These are phyloP conservation scores for Novumbra hubbsi DNA, from an alignment of 2,797 vertebrate genomes.

Conservation along the genomic window DNA sequence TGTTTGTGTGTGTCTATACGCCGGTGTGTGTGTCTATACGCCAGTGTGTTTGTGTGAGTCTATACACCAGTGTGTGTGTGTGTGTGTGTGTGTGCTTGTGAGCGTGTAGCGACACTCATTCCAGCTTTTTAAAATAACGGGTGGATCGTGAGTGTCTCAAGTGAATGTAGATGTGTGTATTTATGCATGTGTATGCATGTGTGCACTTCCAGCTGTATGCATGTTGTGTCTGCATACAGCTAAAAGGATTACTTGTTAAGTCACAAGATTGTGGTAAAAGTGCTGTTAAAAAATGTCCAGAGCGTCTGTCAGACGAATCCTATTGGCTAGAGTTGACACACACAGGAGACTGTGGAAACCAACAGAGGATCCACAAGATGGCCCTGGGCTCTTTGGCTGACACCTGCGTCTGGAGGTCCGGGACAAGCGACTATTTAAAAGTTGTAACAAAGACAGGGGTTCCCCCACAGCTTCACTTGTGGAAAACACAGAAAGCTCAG, in stretches of 20 bases:
- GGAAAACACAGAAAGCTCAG: background rate
- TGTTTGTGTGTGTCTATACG: too few relatives aligned
- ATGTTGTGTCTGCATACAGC: too few relatives aligned
- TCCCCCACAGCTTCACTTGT: background rate
- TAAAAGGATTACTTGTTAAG: background rate
- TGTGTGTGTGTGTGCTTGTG: too few relatives aligned
- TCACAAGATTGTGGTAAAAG: constrained; percentile 24
- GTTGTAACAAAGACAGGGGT: background rate
- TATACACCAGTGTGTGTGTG: too few relatives aligned
- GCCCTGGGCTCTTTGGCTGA: background rate
- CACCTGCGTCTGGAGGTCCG: background rate
- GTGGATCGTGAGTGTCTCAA: too few relatives aligned
- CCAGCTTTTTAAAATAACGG: too few relatives aligned
- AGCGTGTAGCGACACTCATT: too few relatives aligned
- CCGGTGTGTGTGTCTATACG: too few relatives aligned
- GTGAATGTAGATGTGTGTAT: too few relatives aligned
- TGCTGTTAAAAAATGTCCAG: constrained; percentile 27
- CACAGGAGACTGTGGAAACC: constrained; percentile 54
- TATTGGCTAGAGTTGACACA: constrained; percentile 6
- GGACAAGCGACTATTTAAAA: background rate
- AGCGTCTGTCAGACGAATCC: constrained; percentile 17
- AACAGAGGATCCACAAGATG: constrained; percentile 24
- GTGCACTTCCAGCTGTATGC: too few relatives aligned
- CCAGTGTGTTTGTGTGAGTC: too few relatives aligned
- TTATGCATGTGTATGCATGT: too few relatives aligned